These are phyloP conservation scores for Slavum lentiscoides DNA, from an alignment of 2,888 invertebrate genomes.

Conservation along the genomic window DNA sequence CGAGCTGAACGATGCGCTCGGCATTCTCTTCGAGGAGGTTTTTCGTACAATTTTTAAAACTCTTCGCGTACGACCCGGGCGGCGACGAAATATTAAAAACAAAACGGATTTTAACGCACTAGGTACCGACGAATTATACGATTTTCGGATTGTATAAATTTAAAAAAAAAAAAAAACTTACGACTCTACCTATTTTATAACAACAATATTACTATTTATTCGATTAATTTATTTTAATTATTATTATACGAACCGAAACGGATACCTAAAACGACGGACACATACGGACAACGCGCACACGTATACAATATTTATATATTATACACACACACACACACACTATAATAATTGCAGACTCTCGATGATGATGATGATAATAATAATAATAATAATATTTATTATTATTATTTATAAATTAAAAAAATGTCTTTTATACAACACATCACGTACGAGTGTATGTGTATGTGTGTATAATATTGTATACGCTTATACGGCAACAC, in stretches of 20 bases:
- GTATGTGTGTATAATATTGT: background rate
- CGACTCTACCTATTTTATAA: background rate
- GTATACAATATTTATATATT: constrained; percentile 13
- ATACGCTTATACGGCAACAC: constrained; percentile 16
- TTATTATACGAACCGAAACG: background rate
- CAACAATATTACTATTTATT: background rate
- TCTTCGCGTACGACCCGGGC: constrained; percentile 10
- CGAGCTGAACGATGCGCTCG: constrained; percentile 92
- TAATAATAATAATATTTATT: constrained; percentile 11
- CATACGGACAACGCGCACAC: constrained; percentile 42
- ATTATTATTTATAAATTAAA: constrained; percentile 25
- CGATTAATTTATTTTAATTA: background rate
- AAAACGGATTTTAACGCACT: background rate
- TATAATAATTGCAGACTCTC: background rate
- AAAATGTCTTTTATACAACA: background rate
- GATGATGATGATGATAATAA: no score
- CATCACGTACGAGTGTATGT: constrained; percentile 8
- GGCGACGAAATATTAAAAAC: background rate
- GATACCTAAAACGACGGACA: constrained; percentile 17
- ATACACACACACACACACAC: background rate
- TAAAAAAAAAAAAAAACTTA: background rate
- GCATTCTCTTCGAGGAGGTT: constrained; percentile 69
- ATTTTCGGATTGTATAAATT: background rate
- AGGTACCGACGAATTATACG: background rate
- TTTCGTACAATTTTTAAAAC: constrained; percentile 49